These are phyloP conservation scores for Baryphthengus martii DNA, from an alignment of 2,113 vertebrate genomes.

Conservation along the genomic window DNA sequence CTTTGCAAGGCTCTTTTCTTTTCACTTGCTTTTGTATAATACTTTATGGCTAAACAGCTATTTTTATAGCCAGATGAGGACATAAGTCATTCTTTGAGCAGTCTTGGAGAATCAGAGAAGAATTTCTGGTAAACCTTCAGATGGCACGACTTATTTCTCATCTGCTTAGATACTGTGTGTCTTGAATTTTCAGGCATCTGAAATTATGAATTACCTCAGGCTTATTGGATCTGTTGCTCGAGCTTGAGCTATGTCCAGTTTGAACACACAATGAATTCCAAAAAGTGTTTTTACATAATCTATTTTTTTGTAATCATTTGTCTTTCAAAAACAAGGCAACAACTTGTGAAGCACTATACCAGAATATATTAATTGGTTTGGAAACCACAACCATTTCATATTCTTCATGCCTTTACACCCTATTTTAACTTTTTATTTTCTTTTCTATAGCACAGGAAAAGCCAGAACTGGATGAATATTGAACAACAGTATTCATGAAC, in stretches of 20 bases:
- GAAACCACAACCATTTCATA: not conserved
- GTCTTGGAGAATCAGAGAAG: not conserved
- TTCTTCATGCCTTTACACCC: not conserved
- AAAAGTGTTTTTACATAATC: not conserved
- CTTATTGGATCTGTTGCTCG: not conserved
- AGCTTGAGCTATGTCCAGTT: not conserved
- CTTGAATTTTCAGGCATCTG: not conserved
- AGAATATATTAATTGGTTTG: not conserved
- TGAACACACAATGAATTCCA: not conserved
- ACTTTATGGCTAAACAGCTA: conserved; percentile 40
- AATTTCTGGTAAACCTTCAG: conserved; percentile 33
- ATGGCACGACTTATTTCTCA: not conserved
- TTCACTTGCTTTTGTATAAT: conserved; percentile 51
- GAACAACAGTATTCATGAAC: conserved; percentile 47
- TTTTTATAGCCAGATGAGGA: conserved; percentile 46
- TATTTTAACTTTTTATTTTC: conserved; percentile 13
- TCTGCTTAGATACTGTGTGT: not conserved
- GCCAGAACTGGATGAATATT: conserved; percentile 7
- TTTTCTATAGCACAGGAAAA: not conserved
- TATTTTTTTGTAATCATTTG: not conserved
- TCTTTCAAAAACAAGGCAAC: not conserved
- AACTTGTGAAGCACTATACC: not conserved
- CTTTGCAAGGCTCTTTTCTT: conserved; percentile 49
- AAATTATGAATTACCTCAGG: not conserved
- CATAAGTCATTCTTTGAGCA: conserved; percentile 40